These are phyloP conservation scores for Agelaius phoeniceus DNA, from an alignment of 2,113 vertebrate genomes.

Conservation along the genomic window DNA sequence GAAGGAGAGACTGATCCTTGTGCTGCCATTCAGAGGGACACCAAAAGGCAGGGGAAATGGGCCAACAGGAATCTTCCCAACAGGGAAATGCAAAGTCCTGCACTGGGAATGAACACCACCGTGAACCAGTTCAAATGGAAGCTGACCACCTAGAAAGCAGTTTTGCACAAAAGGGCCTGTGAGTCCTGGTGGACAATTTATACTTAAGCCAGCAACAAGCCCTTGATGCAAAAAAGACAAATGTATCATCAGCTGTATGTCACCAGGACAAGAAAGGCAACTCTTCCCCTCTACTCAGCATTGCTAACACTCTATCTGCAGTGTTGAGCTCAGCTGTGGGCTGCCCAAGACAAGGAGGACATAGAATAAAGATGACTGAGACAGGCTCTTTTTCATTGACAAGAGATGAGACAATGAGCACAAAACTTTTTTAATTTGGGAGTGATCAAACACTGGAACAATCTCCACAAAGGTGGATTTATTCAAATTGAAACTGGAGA, in stretches of 20 bases:
- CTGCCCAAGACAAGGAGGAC: neutral
- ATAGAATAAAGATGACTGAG: neutral
- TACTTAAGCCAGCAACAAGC: neutral
- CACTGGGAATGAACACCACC: fast-evolving
- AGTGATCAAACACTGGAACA: neutral
- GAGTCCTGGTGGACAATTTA: neutral
- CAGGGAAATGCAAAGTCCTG: neutral
- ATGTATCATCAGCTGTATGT: neutral
- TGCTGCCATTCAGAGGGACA: neutral
- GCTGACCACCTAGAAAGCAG: neutral
- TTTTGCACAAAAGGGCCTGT: neutral
- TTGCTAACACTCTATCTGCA: neutral
- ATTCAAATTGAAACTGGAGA: neutral
- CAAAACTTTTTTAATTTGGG: neutral
- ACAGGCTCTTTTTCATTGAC: neutral
- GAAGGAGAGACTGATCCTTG: neutral
- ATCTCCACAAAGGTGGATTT: neutral
- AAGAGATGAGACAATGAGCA: neutral
- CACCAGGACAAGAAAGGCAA: neutral
- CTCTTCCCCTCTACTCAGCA: neutral
- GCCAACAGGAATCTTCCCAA: neutral
- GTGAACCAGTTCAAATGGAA: neutral
- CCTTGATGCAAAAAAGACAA: neutral
- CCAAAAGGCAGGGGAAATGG: neutral
- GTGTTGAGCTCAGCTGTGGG: neutral